These are phyloP conservation scores for Ptilodon capucinus DNA, from an alignment of 2,888 invertebrate genomes.

Conservation along the genomic window DNA sequence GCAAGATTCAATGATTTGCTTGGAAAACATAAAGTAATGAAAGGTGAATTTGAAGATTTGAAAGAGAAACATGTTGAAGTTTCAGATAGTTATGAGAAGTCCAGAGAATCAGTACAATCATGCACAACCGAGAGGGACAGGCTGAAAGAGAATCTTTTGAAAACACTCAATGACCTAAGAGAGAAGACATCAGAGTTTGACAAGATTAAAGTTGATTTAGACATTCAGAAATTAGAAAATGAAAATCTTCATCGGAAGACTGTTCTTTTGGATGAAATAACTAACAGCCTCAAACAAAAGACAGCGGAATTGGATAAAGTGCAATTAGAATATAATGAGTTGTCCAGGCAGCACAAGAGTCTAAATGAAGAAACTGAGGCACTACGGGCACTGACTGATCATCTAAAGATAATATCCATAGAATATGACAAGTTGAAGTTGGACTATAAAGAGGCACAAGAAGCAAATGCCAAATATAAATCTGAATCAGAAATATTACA, in stretches of 20 bases:
- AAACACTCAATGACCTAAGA: slow-evolving; percentile 58
- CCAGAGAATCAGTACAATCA: slow-evolving; percentile 62
- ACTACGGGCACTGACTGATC: slow-evolving; percentile 62
- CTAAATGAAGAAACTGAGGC: slow-evolving; percentile 72
- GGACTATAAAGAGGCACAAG: slow-evolving; percentile 63
- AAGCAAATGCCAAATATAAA: slow-evolving; percentile 57
- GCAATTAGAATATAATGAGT: slow-evolving; percentile 59
- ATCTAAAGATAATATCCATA: slow-evolving; percentile 67
- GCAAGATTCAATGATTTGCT: slow-evolving; percentile 84
- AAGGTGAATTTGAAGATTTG: slow-evolving; percentile 75
- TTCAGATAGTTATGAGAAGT: slow-evolving; percentile 76
- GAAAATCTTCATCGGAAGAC: slow-evolving; percentile 69
- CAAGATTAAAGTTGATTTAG: slow-evolving; percentile 66
- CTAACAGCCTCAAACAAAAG: slow-evolving; percentile 64
- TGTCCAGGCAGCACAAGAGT: slow-evolving; percentile 64
- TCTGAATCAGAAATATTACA: slow-evolving; percentile 66
- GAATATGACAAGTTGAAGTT: slow-evolving; percentile 70
- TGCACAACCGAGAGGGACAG: slow-evolving; percentile 57
- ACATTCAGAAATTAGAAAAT: slow-evolving; percentile 69
- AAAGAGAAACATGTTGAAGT: slow-evolving; percentile 78
- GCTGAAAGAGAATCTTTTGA: slow-evolving; percentile 65
- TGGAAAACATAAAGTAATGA: slow-evolving; percentile 82
- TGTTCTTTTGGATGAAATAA: slow-evolving; percentile 66
- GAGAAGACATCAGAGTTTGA: slow-evolving; percentile 61
- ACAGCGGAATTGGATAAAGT: slow-evolving; percentile 62